Evolutionary conservation across 2,113 vertebrate species (phyloP).

Genomic region (Lagopus muta): DNA sequence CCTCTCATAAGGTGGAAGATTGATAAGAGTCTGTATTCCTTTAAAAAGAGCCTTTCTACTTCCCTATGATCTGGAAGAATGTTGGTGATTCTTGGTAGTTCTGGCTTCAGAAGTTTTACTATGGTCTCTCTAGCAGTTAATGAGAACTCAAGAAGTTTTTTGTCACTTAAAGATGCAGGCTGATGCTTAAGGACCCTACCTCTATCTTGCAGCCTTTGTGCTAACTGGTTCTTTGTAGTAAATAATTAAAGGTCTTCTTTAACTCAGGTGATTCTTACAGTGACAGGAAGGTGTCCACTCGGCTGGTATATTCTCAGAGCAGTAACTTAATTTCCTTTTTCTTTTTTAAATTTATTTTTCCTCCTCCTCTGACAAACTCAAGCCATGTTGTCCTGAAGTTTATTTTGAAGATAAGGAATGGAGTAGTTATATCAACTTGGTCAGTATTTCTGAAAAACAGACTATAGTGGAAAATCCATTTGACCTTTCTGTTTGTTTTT

Average conservation of each 20-base stretch:
- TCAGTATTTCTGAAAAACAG: neutral
- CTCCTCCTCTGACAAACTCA: neutral
- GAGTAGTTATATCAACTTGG: neutral
- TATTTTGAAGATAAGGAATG: neutral
- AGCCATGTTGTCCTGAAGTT: neutral
- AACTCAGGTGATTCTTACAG: neutral
- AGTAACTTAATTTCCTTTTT: neutral
- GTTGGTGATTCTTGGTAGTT: neutral
- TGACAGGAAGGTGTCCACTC: neutral
- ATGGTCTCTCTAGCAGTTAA: accelerated
- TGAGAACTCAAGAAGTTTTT: neutral
- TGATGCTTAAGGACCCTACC: neutral
- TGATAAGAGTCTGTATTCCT: neutral
- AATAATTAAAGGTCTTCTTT: neutral
- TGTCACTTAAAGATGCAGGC: neutral
- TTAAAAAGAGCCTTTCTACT: neutral
- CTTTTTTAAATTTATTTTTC: neutral
- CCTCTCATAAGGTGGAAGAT: neutral
- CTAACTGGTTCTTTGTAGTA: neutral
- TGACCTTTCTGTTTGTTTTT: neutral
- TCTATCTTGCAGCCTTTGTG: neutral
- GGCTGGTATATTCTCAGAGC: accelerated
- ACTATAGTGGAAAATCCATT: neutral
- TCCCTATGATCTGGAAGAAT: neutral
- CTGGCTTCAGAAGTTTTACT: neutral